Percentiles rank a stretch among this genome's conserved stretches.
These are phyloP conservation scores for Perizoma flavofasciatum DNA, from an alignment of 2,888 invertebrate genomes.

Conservation along the genomic window DNA sequence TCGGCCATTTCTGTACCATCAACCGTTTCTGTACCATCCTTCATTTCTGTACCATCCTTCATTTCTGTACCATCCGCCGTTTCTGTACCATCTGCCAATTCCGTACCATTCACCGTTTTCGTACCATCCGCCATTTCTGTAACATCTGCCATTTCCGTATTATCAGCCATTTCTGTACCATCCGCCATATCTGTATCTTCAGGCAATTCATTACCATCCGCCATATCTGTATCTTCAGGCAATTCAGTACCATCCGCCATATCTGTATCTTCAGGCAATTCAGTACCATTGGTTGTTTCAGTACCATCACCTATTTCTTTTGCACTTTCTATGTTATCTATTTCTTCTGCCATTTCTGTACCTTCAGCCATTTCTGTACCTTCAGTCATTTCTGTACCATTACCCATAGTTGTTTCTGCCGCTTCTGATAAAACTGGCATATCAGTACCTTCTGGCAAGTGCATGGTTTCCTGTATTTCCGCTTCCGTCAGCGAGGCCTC, in stretches of 20 bases:
- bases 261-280: neutral
- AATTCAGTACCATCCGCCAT: constrained; percentile 9
- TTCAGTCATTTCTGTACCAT: constrained; percentile 10
- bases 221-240: constrained; percentile 1
- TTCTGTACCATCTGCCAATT: neutral
- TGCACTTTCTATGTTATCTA: neutral
- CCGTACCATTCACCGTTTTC: no score
- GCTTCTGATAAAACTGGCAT: constrained; percentile 10
- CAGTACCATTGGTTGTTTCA: no score
- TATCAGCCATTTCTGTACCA: constrained; percentile 7
- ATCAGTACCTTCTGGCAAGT: neutral
- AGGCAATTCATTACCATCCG: neutral
- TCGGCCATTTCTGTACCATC: constrained; percentile 12
- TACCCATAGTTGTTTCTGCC: neutral
- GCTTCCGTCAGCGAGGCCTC: neutral
- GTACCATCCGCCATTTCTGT: neutral
- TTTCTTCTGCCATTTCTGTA: neutral
- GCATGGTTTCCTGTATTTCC: neutral
- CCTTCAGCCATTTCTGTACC: neutral
- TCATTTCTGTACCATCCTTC: neutral
- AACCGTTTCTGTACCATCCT: neutral
- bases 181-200: neutral
- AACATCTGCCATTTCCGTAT: neutral
- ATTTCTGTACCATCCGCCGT: neutral
- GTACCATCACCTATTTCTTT: neutral